These are phyloP conservation scores for Gymnodraco acuticeps DNA, from an alignment of 2,797 vertebrate species.

Conservation along the genomic window DNA sequence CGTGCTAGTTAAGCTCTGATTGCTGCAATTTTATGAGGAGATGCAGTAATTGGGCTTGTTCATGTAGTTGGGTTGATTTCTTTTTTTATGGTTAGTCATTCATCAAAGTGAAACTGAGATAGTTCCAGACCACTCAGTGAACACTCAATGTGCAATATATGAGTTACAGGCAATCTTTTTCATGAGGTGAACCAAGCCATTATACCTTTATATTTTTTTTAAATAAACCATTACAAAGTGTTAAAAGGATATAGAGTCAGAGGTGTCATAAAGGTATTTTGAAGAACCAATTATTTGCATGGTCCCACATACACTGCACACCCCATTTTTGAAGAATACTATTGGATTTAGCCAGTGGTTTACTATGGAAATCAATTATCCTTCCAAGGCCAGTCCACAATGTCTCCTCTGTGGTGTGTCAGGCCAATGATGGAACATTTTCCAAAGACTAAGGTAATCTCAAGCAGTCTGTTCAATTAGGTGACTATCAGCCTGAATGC, in stretches of 20 bases:
- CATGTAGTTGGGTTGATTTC: conserved; percentile 42
- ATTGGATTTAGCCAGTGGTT: background rate
- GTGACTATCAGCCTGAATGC: background rate
- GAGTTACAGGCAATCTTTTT: conserved; percentile 9
- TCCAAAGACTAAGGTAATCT: background rate
- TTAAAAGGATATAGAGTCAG: background rate
- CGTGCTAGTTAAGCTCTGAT: conserved; percentile 46
- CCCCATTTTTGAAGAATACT: background rate
- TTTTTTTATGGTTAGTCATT: conserved; percentile 44
- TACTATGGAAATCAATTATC: conserved; percentile 1
- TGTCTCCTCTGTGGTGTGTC: background rate
- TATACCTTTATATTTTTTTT: background rate
- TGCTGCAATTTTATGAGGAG: conserved; percentile 47
- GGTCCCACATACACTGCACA: background rate
- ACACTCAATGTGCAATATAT: background rate
- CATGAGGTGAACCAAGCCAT: conserved; percentile 31
- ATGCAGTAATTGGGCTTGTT: conserved; percentile 54
- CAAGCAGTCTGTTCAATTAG: background rate
- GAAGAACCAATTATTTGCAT: background rate
- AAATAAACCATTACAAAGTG: background rate
- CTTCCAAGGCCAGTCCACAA: background rate
- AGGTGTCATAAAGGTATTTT: background rate
- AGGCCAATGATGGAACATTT: background rate
- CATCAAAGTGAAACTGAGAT: conserved; percentile 39
- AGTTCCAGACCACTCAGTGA: conserved; percentile 3